Conservation (phyloP, 2,113 vertebrate genomes). For the Tretioscincus oriximinensis region DNA sequence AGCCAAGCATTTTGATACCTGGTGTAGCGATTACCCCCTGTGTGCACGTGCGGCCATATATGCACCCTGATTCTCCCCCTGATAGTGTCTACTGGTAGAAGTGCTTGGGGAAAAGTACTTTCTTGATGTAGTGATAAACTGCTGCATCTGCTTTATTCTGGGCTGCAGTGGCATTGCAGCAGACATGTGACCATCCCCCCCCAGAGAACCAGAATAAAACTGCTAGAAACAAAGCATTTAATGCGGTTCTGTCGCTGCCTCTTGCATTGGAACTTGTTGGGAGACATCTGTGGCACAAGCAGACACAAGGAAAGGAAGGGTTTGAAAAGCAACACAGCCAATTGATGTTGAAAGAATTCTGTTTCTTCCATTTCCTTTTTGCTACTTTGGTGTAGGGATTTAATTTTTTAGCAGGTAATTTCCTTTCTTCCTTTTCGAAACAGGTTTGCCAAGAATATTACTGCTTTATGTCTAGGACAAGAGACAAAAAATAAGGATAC, state of each 20-base stretch:
- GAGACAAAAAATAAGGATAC: conserved; percentile 37
- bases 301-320: background rate
- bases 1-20: too few species aligned
- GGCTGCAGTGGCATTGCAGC: too few species aligned
- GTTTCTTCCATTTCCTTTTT: conserved; percentile 59
- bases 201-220: too few species aligned
- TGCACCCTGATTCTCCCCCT: too few species aligned
- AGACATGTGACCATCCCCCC: too few species aligned
- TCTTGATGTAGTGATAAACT: too few species aligned
- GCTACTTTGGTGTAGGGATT: conserved; percentile 35
- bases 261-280: conserved; percentile 28
- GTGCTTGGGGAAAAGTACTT: too few species aligned
- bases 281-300: conserved; percentile 13
- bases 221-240: background rate
- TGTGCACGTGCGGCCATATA: too few species aligned
- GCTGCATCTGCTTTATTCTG: too few species aligned
- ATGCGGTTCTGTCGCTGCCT: background rate
- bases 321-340: conserved; percentile 22
- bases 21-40: too few species aligned
- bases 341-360: conserved; percentile 24
- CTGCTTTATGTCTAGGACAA: conserved; percentile 39
- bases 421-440: conserved; percentile 59
- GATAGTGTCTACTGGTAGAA: too few species aligned
- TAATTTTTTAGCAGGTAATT: conserved; percentile 64
- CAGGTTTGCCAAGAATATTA: conserved; percentile 56